Evolutionary conservation across 2,888 invertebrate species (phyloP).

Genomic region (Plusia festucae): DNA sequence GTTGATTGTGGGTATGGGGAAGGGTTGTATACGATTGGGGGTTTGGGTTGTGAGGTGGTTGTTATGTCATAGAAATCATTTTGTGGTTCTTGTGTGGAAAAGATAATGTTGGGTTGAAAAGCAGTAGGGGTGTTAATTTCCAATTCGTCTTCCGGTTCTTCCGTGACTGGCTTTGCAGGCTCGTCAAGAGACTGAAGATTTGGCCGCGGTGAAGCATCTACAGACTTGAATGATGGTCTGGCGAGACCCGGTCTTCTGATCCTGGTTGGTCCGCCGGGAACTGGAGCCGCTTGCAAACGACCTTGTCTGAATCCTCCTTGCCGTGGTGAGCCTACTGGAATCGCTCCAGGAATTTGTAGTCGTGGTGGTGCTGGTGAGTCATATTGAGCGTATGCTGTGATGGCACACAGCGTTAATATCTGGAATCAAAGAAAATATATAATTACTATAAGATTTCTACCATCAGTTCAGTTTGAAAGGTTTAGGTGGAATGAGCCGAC

Average conservation of each 20-base stretch:
- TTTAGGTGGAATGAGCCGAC: too few relatives aligned
- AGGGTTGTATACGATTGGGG: slow-evolving; percentile 81
- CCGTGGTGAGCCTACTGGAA: slow-evolving; percentile 79
- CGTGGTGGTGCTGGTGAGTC: slow-evolving; percentile 90
- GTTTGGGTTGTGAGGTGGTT: slow-evolving; percentile 84
- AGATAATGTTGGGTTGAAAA: slow-evolving; percentile 76
- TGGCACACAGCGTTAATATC: slow-evolving; percentile 87
- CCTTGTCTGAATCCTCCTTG: slow-evolving; percentile 83
- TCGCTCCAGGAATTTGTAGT: slow-evolving; percentile 91
- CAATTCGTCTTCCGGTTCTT: slow-evolving; percentile 91
- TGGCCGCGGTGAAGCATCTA: slow-evolving; percentile 82
- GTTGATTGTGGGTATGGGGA: slow-evolving; percentile 83
- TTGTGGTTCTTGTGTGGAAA: slow-evolving; percentile 83
- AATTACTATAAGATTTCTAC: neutral
- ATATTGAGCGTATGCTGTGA: slow-evolving; percentile 87
- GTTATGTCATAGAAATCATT: slow-evolving; percentile 84
- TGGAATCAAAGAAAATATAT: slow-evolving; percentile 68
- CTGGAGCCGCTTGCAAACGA: slow-evolving; percentile 73
- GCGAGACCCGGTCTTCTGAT: slow-evolving; percentile 81
- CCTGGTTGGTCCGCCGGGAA: slow-evolving; percentile 71
- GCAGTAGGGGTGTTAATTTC: slow-evolving; percentile 89
- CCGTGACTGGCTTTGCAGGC: slow-evolving; percentile 91
- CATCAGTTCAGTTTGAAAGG: too few relatives aligned
- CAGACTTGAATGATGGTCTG: slow-evolving; percentile 84
- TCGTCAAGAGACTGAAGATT: slow-evolving; percentile 86